phyloP scores from a whole-genome alignment of 2,113 vertebrate genomes.

The Dicrurus megarhynchus region DNA sequence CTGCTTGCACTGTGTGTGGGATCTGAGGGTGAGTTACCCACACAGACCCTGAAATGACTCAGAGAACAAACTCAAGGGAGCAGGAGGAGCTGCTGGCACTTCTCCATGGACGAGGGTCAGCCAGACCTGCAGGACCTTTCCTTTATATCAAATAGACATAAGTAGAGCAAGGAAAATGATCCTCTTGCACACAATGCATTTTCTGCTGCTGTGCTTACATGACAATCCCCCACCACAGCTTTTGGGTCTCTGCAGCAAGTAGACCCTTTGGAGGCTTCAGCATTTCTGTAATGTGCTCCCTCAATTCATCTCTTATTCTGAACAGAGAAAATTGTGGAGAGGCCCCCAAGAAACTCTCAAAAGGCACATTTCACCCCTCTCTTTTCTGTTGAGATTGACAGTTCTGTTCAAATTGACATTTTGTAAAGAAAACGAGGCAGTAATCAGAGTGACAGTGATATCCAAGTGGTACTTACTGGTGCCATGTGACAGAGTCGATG shows the following conservation, averaged over 20 bases:
- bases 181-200: accelerated
- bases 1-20: accelerated
- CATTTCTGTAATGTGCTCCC: accelerated
- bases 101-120: background rate
- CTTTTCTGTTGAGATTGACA: background rate
- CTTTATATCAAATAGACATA: background rate
- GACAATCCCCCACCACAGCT: accelerated
- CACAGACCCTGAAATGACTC: background rate
- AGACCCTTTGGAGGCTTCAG: background rate
- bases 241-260: background rate
- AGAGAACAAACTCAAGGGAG: background rate
- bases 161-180: background rate
- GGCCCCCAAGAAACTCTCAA: accelerated
- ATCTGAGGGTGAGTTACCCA: background rate
- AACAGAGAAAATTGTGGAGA: background rate
- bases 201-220: accelerated
- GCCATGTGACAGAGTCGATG: slow-evolving; percentile 89
- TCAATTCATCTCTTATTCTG: background rate
- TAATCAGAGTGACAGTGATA: background rate
- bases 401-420: background rate
- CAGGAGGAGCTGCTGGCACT: background rate
- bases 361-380: background rate
- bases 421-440: background rate
- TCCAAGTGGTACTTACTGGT: slow-evolving; percentile 88
- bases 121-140: background rate